Evolutionary conservation across 2,888 invertebrate genomes (phyloP), one percentile per base, ranked within the genome.

Genomic region (Pseudococcus longispinus): DNA sequence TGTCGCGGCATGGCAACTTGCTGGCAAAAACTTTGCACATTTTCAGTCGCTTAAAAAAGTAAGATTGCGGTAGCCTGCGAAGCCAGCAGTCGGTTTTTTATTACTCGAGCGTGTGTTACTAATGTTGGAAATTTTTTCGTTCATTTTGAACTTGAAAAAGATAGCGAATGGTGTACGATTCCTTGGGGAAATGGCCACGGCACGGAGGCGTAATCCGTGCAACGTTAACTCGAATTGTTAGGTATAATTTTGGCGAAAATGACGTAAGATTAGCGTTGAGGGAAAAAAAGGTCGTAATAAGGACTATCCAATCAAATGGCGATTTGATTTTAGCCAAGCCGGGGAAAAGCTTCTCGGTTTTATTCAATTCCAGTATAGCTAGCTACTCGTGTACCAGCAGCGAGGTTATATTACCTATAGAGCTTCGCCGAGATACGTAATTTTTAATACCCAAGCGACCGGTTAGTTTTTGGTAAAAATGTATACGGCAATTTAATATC

Each of bases 401-500:
- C 51, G 4, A 51, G n/a, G 46, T 46, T 46, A 46, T 46, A 46
- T 46, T 46, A 37, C 46, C 15, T 46, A 46, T 46, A 46, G 4
- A 9, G 29, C 70, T 70, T 37, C 29, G 70, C 18, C 37, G 37
- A n/a, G 9, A 11, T 37, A 74, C 8, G 74, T 74, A 32, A 74
- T 74, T 74, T 74, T 74, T 37, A 74, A 74, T 32, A 37, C 74
- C 37, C 74, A 18, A 37, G 74, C 37, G 74, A n/a, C 32, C 74
- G 37, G 74, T 74, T 74, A 74, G n/a, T 29, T 23, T 74, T 74
- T 32, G 32, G 37, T 74, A 32, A 74, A 74, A 74, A 37, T 74
- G 37, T 37, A 29, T 74, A 37, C 74, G 74, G 32, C 74, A 74
- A 74, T 74, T 74, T 74, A 74, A 74, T 74, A 74, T 26, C n/a